A percentile compares a stretch with the other conserved stretches of the same genome.
Conservation (phyloP, 2,113 vertebrate species). For the Orcinus orca region DNA sequence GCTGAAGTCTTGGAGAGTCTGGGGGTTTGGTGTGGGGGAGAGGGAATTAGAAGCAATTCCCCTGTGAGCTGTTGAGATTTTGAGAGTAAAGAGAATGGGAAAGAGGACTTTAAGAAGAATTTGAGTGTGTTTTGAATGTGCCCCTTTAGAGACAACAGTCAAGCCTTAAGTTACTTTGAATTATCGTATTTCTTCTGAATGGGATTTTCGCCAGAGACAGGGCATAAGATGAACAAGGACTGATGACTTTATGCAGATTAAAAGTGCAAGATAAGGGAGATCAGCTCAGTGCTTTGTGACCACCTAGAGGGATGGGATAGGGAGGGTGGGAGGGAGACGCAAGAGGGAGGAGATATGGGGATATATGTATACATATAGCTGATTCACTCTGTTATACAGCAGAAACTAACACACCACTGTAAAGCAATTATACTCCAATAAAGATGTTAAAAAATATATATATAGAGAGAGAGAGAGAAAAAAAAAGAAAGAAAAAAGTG, state of each 20-base stretch:
- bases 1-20: neutral
- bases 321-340: too few species aligned
- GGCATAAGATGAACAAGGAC: neutral
- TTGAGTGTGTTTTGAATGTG: neutral
- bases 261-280: too few species aligned
- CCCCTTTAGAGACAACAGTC: neutral
- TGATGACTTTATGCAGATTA: neutral
- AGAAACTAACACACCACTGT: too few species aligned
- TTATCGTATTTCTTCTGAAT: neutral
- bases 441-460: too few species aligned
- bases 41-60: neutral
- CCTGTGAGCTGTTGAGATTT: too few species aligned
- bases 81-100: neutral
- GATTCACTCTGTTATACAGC: too few species aligned
- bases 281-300: too few species aligned
- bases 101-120: neutral
- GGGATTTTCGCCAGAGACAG: neutral
- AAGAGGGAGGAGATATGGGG: too few species aligned
- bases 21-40: neutral
- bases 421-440: too few species aligned
- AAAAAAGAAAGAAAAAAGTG: too few species aligned
- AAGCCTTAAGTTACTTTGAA: neutral
- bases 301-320: too few species aligned
- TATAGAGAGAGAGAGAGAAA: accelerated
- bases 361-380: too few species aligned